phyloP scores from a whole-genome alignment of 2,888 invertebrate genomes.

The Teleiodes luculella region DNA sequence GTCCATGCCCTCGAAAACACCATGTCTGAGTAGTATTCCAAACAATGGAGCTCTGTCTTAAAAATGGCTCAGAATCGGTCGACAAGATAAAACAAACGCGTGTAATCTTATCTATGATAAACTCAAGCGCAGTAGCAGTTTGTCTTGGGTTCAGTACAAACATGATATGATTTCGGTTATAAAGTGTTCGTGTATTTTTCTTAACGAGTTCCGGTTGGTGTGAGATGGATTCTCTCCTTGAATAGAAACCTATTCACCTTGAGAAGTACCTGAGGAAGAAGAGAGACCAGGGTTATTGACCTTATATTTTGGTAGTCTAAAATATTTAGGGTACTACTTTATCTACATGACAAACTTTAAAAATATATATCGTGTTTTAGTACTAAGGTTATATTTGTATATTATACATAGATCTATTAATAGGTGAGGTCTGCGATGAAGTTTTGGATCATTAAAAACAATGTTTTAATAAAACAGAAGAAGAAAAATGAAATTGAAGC shows the following conservation, averaged over 20 bases:
- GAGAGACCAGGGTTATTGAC: conserved; percentile 68
- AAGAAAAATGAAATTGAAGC: conserved; percentile 69
- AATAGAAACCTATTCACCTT: conserved; percentile 76
- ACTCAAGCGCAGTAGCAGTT: conserved; percentile 77
- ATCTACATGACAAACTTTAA: conserved; percentile 22
- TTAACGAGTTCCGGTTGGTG: conserved; percentile 73
- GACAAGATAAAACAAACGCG: conserved; percentile 72
- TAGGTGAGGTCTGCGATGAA: conserved; percentile 33
- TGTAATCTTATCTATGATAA: conserved; percentile 74
- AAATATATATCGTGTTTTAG: conserved; percentile 13
- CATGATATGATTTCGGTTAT: conserved; percentile 75
- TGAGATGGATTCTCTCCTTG: conserved; percentile 65
- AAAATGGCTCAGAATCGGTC: conserved; percentile 70
- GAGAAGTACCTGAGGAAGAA: conserved; percentile 78
- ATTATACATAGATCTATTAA: no score
- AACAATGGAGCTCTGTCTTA: conserved; percentile 71
- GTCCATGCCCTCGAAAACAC: conserved; percentile 46
- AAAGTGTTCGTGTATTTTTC: conserved; percentile 70
- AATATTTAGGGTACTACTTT: conserved; percentile 13
- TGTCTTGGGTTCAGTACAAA: conserved; percentile 74
- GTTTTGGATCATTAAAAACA: conserved; percentile 60
- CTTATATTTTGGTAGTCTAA: conserved; percentile 29
- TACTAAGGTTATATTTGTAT: conserved; percentile 21
- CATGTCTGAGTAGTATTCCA: conserved; percentile 49
- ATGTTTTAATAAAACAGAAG: conserved; percentile 68